A percentile compares a stretch with the other conserved stretches of the same genome.
Evolutionary conservation across 2,797 vertebrate genomes (phyloP).

Genomic region (Trematomus bernacchii): DNA sequence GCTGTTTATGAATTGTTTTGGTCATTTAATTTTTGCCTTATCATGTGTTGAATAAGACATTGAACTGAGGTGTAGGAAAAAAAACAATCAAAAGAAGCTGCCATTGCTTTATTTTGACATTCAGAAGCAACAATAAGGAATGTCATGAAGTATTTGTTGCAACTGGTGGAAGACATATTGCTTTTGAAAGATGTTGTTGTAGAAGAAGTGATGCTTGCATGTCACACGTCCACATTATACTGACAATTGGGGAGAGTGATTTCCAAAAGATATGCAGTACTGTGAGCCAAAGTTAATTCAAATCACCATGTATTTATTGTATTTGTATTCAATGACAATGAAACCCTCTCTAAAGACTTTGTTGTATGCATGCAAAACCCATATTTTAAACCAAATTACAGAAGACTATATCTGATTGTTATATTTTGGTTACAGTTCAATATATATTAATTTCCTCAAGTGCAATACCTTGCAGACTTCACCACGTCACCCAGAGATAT

Average conservation of each 20-base stretch:
- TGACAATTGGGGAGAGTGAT: slow-evolving; percentile 35
- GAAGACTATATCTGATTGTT: slow-evolving; percentile 26
- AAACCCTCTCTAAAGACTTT: slow-evolving; percentile 35
- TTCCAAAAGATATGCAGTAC: slow-evolving; percentile 46
- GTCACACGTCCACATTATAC: slow-evolving; percentile 64
- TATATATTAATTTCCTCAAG: slow-evolving; percentile 40
- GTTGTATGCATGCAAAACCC: slow-evolving; percentile 51
- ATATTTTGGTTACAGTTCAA: slow-evolving; percentile 44
- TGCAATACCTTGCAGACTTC: slow-evolving; percentile 46
- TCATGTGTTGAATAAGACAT: slow-evolving; percentile 52
- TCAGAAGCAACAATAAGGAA: slow-evolving; percentile 51
- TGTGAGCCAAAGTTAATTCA: slow-evolving; percentile 53
- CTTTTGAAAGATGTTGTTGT: slow-evolving; percentile 45
- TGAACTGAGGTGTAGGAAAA: slow-evolving; percentile 31
- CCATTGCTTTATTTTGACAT: slow-evolving; percentile 57
- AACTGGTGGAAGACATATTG: slow-evolving; percentile 39
- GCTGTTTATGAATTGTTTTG: slow-evolving; percentile 58
- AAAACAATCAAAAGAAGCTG: slow-evolving; percentile 48
- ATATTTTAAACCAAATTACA: slow-evolving; percentile 41
- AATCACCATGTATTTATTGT: slow-evolving; percentile 41
- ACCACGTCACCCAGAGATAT: slow-evolving; percentile 27
- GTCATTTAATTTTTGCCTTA: slow-evolving; percentile 59
- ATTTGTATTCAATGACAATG: slow-evolving; percentile 43
- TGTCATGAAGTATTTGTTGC: slow-evolving; percentile 55
- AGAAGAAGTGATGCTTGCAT: slow-evolving; percentile 70